phyloP scores from a whole-genome alignment of 2,113 vertebrate genomes.

The Miniopterus natalensis region DNA sequence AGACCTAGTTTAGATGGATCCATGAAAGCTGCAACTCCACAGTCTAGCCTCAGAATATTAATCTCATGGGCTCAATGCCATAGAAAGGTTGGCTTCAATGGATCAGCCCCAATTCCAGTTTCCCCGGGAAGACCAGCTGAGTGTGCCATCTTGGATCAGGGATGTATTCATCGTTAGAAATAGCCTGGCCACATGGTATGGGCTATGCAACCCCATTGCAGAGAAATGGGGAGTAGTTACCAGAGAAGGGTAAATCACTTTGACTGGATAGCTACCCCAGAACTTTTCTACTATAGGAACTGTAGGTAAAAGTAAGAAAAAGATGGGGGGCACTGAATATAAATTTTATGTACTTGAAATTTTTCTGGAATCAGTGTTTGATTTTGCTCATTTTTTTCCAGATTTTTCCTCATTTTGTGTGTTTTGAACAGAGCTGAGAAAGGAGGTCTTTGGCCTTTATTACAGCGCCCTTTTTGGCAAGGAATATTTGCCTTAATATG shows the following conservation, averaged over 20 bases:
- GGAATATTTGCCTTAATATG: neutral
- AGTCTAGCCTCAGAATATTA: neutral
- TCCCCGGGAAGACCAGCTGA: neutral
- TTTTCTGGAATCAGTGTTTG: neutral
- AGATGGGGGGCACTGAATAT: neutral
- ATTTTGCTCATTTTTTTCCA: neutral
- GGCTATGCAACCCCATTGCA: rapidly evolving
- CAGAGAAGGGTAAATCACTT: neutral
- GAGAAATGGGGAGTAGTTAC: neutral
- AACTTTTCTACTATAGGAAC: neutral
- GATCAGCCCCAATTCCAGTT: neutral
- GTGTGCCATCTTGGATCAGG: neutral
- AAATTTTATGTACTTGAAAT: neutral
- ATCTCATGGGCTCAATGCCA: neutral
- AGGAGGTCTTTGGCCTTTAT: neutral
- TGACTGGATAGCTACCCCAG: neutral
- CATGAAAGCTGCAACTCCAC: neutral
- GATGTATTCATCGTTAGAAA: neutral
- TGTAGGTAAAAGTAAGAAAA: neutral
- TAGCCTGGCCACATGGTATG: neutral
- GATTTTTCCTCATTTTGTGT: neutral
- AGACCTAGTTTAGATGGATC: neutral
- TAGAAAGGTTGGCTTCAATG: neutral
- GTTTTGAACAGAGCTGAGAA: neutral
- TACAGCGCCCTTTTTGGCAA: neutral